Base-by-base conservation (phyloP, 2,113 vertebrate species). In the Electrona antarctica region DNA sequence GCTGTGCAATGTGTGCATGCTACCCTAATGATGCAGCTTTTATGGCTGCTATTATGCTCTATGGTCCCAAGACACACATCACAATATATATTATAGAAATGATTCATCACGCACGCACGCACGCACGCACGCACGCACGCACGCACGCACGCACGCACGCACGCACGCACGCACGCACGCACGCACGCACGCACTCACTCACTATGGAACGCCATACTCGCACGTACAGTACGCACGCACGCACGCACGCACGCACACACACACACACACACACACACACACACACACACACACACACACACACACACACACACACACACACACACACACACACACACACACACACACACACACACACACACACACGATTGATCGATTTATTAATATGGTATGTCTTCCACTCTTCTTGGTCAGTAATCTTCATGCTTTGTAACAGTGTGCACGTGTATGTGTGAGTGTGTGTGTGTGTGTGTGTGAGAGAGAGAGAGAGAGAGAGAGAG, bases 51-150 rank as follows among this genome's bases (percentile, higher is more conserved):
- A 54, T 69, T n/a, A 72, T 71, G n/a, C 55, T 76, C 11, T 49
- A 12, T 64, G 55, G 65, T 83, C 78, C 70, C 72, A 73, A 64
- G 69, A 74, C 72, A 71, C 64, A 54, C 64, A 77, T 84, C 71
- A 83, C 58, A 80, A 83, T 60, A 78, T 60, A 78, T 21, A 21
- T 21, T 21, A 21, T 62, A 69, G 80, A 75, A 82, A 80, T 78
- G 61, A 79, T 84, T 84, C 66, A 84, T 73, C n/a, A 46, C 63
- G 7, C 50, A 52, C 5, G 8, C 13, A 21, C 29, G 10, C 65
- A 46, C 13, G 45, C 21, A 14, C 14, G 41, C 59, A 4, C 9
- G 12, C 46, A 21, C 56, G 3, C 33, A 9, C 14, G 28, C 64
- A 9, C 65, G 8, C 29, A 15, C 54, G 2, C 64, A 8, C 7